phyloP scores from a whole-genome alignment of 1,140 invertebrate species.

The Camponotus vicinus region DNA sequence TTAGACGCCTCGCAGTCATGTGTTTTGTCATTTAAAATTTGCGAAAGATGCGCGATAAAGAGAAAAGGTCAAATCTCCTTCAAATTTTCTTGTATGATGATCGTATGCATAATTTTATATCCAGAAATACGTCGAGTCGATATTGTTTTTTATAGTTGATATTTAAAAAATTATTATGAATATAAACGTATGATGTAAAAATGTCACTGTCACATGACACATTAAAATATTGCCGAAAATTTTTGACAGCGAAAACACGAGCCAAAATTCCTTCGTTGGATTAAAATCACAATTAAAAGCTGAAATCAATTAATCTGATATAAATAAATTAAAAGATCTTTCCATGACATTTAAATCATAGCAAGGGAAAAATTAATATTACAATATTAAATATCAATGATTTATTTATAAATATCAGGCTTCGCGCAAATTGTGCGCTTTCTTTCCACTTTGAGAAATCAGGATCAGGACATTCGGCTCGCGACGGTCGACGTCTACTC shows the following conservation, averaged over 20 bases:
- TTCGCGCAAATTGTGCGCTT: not conserved
- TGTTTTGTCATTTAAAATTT: slow-evolving; percentile 6
- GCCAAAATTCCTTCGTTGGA: not conserved
- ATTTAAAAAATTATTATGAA: slow-evolving; percentile 3
- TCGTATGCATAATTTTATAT: slow-evolving; percentile 20
- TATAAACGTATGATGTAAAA: not conserved
- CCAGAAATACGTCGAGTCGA: not conserved
- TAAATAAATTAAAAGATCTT: not conserved
- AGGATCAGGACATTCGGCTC: not conserved
- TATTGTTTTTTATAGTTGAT: not conserved
- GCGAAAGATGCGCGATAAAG: not conserved
- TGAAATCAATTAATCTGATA: no score
- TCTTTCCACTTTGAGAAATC: not conserved
- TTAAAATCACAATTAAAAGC: not conserved
- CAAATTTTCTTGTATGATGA: not conserved
- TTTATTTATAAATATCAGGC: not conserved
- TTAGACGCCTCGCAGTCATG: not conserved
- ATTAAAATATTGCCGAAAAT: no score
- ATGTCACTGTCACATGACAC: not conserved
- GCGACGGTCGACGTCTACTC: not conserved
- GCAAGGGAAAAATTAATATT: not conserved
- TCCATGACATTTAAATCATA: not conserved
- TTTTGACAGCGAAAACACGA: not conserved
- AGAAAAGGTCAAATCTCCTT: not conserved
- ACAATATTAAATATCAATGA: not conserved